phyloP scores from a whole-genome alignment of 1,140 invertebrate genomes.

The Drosophila truncata region DNA sequence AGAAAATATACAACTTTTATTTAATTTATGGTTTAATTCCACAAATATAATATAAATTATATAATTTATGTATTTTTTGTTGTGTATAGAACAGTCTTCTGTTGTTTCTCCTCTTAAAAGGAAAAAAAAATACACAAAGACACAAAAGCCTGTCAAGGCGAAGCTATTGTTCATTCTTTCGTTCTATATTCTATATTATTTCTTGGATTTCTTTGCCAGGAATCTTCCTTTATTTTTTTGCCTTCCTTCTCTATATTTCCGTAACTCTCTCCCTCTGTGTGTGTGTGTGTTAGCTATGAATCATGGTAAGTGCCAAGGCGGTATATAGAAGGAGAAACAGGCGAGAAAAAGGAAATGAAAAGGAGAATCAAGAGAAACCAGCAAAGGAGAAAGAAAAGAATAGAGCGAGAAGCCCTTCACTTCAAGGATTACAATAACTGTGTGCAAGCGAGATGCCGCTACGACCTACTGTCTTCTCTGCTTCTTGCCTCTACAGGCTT shows the following conservation, averaged over 20 bases:
- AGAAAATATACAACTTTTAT: background rate
- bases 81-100: background rate
- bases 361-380: constrained; percentile 22
- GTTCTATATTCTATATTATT: constrained; percentile 30
- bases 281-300: constrained; percentile 64
- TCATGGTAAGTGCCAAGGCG: constrained; percentile 71
- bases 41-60: background rate
- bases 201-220: constrained; percentile 11
- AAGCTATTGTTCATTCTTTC: constrained; percentile 36
- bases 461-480: constrained; percentile 63
- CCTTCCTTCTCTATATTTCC: constrained; percentile 24
- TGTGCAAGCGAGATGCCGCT: constrained; percentile 23
- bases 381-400: constrained; percentile 28
- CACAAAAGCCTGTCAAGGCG: constrained; percentile 47
- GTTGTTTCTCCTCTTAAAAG: background rate
- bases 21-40: background rate
- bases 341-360: background rate
- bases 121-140: constrained; percentile 13
- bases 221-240: constrained; percentile 7
- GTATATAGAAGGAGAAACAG: constrained; percentile 28
- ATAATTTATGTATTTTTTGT: background rate
- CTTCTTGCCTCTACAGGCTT: constrained; percentile 18
- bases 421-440: constrained; percentile 39
- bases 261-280: constrained; percentile 7
- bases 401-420: constrained; percentile 35